Conservation (phyloP, 2,888 invertebrate species). For the Cryptosula pallasiana region DNA sequence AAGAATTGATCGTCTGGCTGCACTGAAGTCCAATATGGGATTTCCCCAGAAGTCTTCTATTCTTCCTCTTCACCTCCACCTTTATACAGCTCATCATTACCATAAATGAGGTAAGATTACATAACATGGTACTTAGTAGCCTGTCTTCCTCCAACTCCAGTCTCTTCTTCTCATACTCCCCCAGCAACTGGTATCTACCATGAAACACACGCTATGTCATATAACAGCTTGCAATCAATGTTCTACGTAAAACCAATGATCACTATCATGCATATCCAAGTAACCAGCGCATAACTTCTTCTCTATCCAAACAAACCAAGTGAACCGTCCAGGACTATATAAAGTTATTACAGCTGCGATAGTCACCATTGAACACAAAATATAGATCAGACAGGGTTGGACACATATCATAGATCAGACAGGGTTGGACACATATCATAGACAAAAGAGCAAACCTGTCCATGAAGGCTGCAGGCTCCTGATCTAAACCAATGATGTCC, state of each 20-base stretch:
- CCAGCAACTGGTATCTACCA: conserved; percentile 74
- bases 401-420: too few species aligned
- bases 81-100: conserved; percentile 85
- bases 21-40: conserved; percentile 96
- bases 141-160: conserved; percentile 97
- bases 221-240: too few species aligned
- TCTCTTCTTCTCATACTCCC: conserved; percentile 72
- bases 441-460: conserved; percentile 75
- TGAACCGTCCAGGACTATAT: too few species aligned
- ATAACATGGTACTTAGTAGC: conserved; percentile 85
- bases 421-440: too few species aligned
- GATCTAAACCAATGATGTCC: conserved; percentile 98
- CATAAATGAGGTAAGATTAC: conserved; percentile 92
- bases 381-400: too few species aligned
- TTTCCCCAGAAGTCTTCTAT: conserved; percentile 88
- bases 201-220: too few species aligned
- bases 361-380: too few species aligned
- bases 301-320: too few species aligned
- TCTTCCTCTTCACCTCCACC: conserved; percentile 58
- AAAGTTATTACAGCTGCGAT: too few species aligned
- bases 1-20: conserved; percentile 93
- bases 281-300: too few species aligned
- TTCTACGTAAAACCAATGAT: too few species aligned
- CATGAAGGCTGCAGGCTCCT: conserved; percentile 98
- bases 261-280: too few species aligned